Conservation (phyloP, 2,113 vertebrate genomes). For the Lophochroa leadbeateri region DNA sequence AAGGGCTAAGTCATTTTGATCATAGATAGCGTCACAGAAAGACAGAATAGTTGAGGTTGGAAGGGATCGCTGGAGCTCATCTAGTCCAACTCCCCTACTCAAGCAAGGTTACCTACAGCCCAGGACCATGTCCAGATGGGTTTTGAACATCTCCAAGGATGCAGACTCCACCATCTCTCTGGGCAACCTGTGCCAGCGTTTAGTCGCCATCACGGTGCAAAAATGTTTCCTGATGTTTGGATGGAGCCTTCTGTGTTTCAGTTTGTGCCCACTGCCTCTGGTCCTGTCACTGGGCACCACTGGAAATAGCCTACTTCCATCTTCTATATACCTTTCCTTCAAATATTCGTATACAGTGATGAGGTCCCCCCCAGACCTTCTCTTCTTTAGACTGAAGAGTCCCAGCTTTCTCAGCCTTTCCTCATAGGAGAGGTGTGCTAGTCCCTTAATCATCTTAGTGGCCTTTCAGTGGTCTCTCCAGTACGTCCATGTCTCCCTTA, state of each 20-base stretch:
- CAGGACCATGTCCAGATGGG: neutral
- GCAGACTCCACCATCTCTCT: neutral
- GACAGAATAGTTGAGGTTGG: neutral
- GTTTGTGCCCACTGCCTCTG: neutral
- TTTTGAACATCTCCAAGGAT: neutral
- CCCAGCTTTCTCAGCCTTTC: neutral
- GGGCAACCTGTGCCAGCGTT: neutral
- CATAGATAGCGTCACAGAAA: neutral
- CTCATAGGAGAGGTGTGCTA: neutral
- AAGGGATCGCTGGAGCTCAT: neutral
- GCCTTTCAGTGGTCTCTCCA: neutral
- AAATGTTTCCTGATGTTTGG: neutral
- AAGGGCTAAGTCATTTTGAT: neutral
- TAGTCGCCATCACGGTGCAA: neutral
- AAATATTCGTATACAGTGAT: neutral
- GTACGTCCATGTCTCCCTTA: neutral
- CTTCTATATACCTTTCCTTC: neutral
- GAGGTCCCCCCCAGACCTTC: neutral
- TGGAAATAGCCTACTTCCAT: neutral
- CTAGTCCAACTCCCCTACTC: neutral
- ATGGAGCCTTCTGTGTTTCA: neutral
- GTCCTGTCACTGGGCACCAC: neutral
- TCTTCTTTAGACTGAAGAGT: neutral
- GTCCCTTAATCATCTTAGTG: neutral
- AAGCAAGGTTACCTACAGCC: neutral